phyloP scores from a whole-genome alignment of 2,888 invertebrate genomes.

The Hecatera dysodea region DNA sequence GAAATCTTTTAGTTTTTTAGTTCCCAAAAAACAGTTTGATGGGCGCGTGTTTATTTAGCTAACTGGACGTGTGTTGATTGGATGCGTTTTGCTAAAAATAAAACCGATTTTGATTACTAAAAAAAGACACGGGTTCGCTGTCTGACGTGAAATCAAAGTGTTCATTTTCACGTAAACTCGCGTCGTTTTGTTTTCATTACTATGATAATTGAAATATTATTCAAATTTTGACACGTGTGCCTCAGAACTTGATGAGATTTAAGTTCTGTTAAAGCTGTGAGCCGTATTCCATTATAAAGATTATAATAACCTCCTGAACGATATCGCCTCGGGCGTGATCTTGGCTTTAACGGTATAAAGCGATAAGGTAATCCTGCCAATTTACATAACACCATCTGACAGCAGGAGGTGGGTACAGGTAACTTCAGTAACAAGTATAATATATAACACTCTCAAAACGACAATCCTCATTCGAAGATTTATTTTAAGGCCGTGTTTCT shows the following conservation, averaged over 20 bases:
- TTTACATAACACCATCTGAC: slow-evolving; percentile 76
- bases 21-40: slow-evolving; percentile 4
- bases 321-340: slow-evolving; percentile 67
- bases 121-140: not conserved
- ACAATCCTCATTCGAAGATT: slow-evolving; percentile 33
- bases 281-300: slow-evolving; percentile 60
- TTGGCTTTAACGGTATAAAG: slow-evolving; percentile 68
- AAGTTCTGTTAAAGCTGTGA: slow-evolving; percentile 53
- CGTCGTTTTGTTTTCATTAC: slow-evolving; percentile 39
- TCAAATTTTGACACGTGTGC: slow-evolving; percentile 46
- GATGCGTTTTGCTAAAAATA: slow-evolving; percentile 6
- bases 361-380: slow-evolving; percentile 79
- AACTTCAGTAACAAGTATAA: slow-evolving; percentile 19
- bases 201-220: slow-evolving; percentile 50
- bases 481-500: not conserved
- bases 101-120: not conserved
- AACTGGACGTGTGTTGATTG: slow-evolving; percentile 35
- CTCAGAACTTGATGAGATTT: slow-evolving; percentile 48
- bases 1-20: slow-evolving; percentile 41
- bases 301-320: slow-evolving; percentile 68
- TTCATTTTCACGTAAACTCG: not conserved
- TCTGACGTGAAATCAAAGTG: slow-evolving; percentile 4
- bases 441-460: slow-evolving; percentile 24
- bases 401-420: slow-evolving; percentile 38
- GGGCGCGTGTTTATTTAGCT: slow-evolving; percentile 28